These are phyloP conservation scores for Vanessa cardui DNA, from an alignment of 2,888 invertebrate genomes.

Conservation along the genomic window DNA sequence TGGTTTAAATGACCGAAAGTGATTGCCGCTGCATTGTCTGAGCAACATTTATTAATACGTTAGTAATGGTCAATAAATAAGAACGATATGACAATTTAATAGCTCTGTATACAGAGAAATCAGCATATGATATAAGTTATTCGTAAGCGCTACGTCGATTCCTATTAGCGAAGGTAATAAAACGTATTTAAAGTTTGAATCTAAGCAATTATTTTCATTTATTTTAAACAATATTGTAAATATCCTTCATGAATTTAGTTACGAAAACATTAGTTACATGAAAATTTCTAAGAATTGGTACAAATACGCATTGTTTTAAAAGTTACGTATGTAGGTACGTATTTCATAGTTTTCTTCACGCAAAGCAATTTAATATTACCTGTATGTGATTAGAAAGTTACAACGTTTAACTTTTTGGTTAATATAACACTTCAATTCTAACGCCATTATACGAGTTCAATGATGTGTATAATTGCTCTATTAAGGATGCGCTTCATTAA, in stretches of 20 bases:
- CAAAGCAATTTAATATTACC: slow-evolving; percentile 12
- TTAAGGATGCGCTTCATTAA: slow-evolving; percentile 32
- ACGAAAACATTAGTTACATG: not conserved
- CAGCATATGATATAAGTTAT: slow-evolving; percentile 2
- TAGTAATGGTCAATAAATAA: slow-evolving; percentile 54
- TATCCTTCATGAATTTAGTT: not conserved
- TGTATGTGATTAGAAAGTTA: slow-evolving; percentile 30
- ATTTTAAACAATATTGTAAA: not conserved
- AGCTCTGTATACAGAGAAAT: slow-evolving; percentile 48
- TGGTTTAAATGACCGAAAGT: slow-evolving; percentile 45
- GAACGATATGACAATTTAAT: slow-evolving; percentile 48
- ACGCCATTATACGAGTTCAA: slow-evolving; percentile 22
- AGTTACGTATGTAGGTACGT: slow-evolving; percentile 11
- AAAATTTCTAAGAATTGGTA: slow-evolving; percentile 15
- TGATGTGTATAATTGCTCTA: slow-evolving; percentile 26
- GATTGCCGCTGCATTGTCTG: slow-evolving; percentile 44
- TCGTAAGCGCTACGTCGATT: not conserved
- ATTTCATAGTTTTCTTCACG: slow-evolving; percentile 18
- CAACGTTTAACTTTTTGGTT: slow-evolving; percentile 5
- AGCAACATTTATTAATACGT: slow-evolving; percentile 46
- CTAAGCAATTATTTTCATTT: no score
- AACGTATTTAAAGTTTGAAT: not conserved
- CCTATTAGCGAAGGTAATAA: not conserved
- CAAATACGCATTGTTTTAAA: slow-evolving; percentile 15
- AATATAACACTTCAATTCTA: slow-evolving; percentile 13